Evolutionary conservation across 2,113 vertebrate species (phyloP).

Genomic region (Zapornia atra): DNA sequence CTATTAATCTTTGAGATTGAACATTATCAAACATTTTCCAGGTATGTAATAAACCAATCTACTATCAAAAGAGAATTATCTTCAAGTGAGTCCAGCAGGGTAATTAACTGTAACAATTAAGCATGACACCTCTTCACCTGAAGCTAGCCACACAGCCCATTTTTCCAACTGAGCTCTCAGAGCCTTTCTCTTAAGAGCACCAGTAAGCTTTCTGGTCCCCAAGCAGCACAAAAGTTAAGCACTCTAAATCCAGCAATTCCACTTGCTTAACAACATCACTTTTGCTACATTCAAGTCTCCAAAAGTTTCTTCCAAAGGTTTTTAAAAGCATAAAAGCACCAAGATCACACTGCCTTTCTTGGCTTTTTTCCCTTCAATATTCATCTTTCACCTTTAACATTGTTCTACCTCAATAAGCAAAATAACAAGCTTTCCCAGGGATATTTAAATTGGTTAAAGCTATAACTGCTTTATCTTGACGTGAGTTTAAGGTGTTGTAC

Average conservation of each 20-base stretch:
- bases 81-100: background rate
- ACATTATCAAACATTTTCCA: background rate
- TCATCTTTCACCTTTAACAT: too few relatives aligned
- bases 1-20: background rate
- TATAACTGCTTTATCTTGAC: background rate
- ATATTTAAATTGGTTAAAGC: background rate
- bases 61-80: background rate
- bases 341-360: background rate
- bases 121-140: background rate
- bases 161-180: background rate
- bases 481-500: background rate
- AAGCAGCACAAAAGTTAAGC: background rate
- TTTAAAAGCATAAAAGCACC: background rate
- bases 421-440: background rate
- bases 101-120: slow-evolving; percentile 1
- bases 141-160: background rate
- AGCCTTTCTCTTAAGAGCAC: background rate
- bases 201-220: background rate
- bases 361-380: background rate
- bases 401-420: background rate
- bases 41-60: background rate
- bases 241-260: background rate
- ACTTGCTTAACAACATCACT: background rate
- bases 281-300: background rate
- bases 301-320: background rate